Base-by-base conservation (phyloP, 1,140 invertebrate genomes). In the Apis laboriosa region DNA sequence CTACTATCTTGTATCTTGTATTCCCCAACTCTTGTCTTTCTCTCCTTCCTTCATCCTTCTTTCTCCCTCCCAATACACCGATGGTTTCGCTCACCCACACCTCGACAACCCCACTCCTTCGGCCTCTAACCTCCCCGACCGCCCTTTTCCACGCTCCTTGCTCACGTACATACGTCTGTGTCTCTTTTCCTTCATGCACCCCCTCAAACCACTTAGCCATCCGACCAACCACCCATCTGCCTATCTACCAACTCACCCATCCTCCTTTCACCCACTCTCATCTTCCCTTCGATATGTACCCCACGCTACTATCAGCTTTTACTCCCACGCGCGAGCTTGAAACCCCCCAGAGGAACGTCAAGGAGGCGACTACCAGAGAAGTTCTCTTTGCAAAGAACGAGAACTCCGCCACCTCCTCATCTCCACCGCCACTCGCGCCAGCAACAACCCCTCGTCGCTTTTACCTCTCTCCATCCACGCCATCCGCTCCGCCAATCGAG, bases 321-420 rank as follows among this genome's bases (percentile, higher is more conserved):
- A 84, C 85, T 84, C 77, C 84, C 82, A 83, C 86, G 68, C 80
- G 79, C 79, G 66, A 84, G 72, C 61, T 87, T 67, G 86, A 90
- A 90, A 85, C 81, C 86, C 89, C 84, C 89, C 72, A 80, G 82
- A 90, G 88, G 78, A 87, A 90, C 86, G 88, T 89, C 89, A 86
- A 86, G 79, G 88, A 90, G 87, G 74, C 86, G 86, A 89, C 85
- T 90, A 82, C 87, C 78, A 83, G 74, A 63, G 83, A 79, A 88
- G 86, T 87, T 84, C 88, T 83, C 76, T 43, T 43, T 80, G 73
- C 80, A 87, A 83, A 89, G 83, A 89, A 87, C 80, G 71, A 73
- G 79, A 74, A 86, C 56, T 86, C 28, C 58, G 61, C 70, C 43
- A 34, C 60, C 70, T 55, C 34, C 49, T 63, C 28, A n/a, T 13